Evolutionary conservation across 2,888 invertebrate genomes (phyloP), one percentile per base, ranked within the genome.

Genomic region (Protonemura montana): DNA sequence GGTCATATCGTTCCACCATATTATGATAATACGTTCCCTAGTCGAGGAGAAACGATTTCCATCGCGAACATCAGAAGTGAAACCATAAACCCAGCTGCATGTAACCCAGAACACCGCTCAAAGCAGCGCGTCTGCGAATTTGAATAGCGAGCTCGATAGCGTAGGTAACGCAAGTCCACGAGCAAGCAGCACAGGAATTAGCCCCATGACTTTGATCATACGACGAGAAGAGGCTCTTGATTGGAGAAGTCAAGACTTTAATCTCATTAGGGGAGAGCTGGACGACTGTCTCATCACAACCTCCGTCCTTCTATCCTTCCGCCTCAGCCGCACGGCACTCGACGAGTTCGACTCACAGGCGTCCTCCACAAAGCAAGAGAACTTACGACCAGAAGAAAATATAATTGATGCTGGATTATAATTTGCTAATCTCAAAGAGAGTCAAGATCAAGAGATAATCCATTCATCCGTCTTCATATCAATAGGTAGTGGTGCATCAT

Each of bases 241-340:
- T 59, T 59, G 59, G 59, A 59, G 59, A 59, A 59, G 59, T 59
- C 59, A 59, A 59, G 59, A 59, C 59, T 59, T 59, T 59, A 59
- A 59, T 59, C 59, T 59, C 59, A 59, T 59, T 59, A 59, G 59
- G 59, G 59, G 59, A 59, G 59, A 59, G 21, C 59, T 13, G 59
- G 59, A 59, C 59, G 59, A 59, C 59, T 59, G 59, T 59, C 59
- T 59, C 59, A 59, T 59, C 59, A 59, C 59, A 59, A 21, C 59
- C 59, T 59, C 59, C 59, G 59, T 7, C 6, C 59, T 3, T 13
- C 59, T 13, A 59, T 59, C 59, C 59, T 59, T 59, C 59, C 59
- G n/a, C n/a, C 21, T 59, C 35, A 35, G 35, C 10, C 35, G 35
- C 35, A 35, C 5, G 13, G 59, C 21, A 59, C 59, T 59, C 21